Base-by-base conservation (phyloP, 2,888 invertebrate genomes). In the Vesta saturnalis region DNA sequence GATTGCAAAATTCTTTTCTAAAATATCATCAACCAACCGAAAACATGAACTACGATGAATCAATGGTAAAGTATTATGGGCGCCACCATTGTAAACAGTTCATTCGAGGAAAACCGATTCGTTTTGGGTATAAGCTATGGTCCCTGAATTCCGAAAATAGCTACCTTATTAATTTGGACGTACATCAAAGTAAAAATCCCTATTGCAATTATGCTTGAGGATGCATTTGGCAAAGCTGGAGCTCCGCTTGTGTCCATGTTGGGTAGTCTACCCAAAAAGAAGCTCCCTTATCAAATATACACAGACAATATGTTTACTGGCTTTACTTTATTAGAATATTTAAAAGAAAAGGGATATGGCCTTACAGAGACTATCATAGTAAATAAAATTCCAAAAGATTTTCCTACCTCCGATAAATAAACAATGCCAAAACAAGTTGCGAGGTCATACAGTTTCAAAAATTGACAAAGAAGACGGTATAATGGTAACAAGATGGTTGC, bases 31-130 rank as follows among this genome's bases (percentile, higher is more conserved):
- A 23, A 23, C 23, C 23, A 3, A 23, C 23, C 3, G 4, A 23
- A 23, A 23, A 23, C 8, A 23, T 74, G n/a, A 54, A 67, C 39
- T 70, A 63, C 43, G 78, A 80, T 72, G 77, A 79, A 69, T 64
- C 67, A 14, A 77, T 79, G 75, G 68, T 78, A 0, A 67, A 73
- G 19, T 79, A 80, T 77, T 82, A 77, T 76, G 80, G 79, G 49
- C 68, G 74, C 67, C 77, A 80, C 74, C 70, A 55, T 78, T 23
- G 74, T 66, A 79, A 80, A 67, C 78, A 79, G 71, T 80, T 74
- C 64, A 72, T 80, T 3, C 69, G 72, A 22, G 70, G 70, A 10
- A 72, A 73, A 46, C 73, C 72, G 1, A 63, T 67, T 21, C 62
- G 30, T 49, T 71, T 56, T 56, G 70, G 68, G 1, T 72, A 70